Evolutionary conservation across 1,140 invertebrate genomes (phyloP).

Genomic region (Metopolophium dirhodum): DNA sequence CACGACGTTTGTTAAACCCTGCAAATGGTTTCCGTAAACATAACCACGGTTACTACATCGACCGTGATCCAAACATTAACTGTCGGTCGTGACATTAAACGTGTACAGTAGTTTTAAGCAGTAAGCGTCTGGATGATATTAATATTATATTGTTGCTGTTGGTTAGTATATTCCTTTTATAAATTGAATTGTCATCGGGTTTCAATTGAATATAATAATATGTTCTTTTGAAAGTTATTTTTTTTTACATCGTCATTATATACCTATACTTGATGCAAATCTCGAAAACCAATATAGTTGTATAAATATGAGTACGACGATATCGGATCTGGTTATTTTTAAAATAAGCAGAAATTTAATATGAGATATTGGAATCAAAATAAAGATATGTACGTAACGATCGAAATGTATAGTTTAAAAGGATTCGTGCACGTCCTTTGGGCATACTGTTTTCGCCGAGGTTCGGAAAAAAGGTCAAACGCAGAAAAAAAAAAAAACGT

Average conservation of each 20-base stretch:
- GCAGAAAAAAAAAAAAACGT: not conserved
- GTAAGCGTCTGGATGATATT: not conserved
- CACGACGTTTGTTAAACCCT: not conserved
- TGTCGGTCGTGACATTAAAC: not conserved
- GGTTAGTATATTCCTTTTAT: not conserved
- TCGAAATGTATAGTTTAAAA: not conserved
- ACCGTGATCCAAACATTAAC: not conserved
- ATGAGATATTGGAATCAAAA: not conserved
- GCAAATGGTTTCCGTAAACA: not conserved
- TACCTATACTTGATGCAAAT: not conserved
- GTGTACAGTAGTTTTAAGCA: not conserved
- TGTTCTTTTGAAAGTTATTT: not conserved
- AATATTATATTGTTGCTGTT: not conserved
- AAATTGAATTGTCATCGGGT: not conserved
- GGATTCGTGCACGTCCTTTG: not conserved
- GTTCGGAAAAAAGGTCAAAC: not conserved
- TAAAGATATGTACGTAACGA: not conserved
- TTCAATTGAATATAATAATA: slow-evolving; percentile 4
- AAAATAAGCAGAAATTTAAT: slow-evolving; percentile 12
- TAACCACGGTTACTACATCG: not conserved
- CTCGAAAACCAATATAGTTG: not conserved
- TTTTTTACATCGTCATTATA: not conserved
- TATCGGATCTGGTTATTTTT: not conserved
- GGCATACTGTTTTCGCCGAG: not conserved
- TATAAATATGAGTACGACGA: not conserved